Evolutionary conservation across 2,113 vertebrate genomes (phyloP), one percentile per base, ranked within the genome.

Genomic region (Pionites leucogaster): DNA sequence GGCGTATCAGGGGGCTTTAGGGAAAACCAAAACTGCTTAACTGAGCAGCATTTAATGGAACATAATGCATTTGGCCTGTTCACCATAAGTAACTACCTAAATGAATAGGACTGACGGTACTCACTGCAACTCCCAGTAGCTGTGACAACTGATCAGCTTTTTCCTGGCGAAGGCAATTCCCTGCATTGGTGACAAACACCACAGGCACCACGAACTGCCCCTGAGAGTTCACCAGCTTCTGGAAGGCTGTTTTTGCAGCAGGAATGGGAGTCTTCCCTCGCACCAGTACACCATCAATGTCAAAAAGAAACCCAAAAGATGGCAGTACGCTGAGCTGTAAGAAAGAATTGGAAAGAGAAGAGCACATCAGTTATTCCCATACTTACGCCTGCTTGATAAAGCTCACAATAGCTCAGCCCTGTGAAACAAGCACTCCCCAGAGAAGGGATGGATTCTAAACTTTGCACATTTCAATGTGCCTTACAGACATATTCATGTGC

Each of bases 151-250:
- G 98, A 44, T 98, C 97, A 4, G 99, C 99, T 85, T 99, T 99
- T 12, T 98, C 92, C 90, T 98, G 98, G 53, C 98, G 97, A 44
- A 99, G 98, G 94, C 98, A 99, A 74, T 98, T 99, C 86, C 99
- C 99, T n/a, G 99, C 98, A 1, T 99, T 99, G 35, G 99, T 99
- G 87, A 99, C 98, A n/a, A 99, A 99, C 3, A 99, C 98, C 0
- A 99, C 98, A 31, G 99, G 99, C 94, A 99, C 97, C 76, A 98
- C 64, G 92, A 99, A 99, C 20, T 98, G 98, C 42, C 98, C 98
- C 82, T 97, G 97, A 64, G 83, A 42, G 63, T 98, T 97, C 76
- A 99, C 93, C 18, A 99, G 98, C 94, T 99, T 99, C n/a, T 82
- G 97, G 41, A 99, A 98, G 59, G 99, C 99, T 59, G 97, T 97